A percentile compares a stretch with the other conserved stretches of the same genome.
Conservation (phyloP, 2,113 vertebrate genomes). For the Brachypteracias leptosomus region DNA sequence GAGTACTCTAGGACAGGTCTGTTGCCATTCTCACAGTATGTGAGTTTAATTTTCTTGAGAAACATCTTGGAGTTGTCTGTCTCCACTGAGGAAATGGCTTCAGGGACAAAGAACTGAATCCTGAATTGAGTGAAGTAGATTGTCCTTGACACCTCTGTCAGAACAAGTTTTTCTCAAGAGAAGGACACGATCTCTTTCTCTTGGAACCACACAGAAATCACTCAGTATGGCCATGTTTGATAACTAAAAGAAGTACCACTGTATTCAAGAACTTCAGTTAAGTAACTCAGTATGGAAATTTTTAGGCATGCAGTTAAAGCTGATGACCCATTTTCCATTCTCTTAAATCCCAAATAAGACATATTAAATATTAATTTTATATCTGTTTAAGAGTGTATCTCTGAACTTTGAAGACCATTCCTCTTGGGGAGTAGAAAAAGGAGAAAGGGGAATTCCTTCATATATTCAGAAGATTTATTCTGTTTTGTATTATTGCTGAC, state of each 20-base stretch:
- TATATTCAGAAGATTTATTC: background rate
- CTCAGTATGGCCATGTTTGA: background rate
- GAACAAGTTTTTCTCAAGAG: slow-evolving; percentile 37
- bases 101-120: slow-evolving; percentile 12
- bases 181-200: background rate
- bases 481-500: background rate
- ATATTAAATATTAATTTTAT: background rate
- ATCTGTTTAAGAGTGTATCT: background rate
- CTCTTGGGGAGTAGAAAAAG: background rate
- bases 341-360: background rate
- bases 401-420: background rate
- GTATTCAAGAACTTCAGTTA: background rate
- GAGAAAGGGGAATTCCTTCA: background rate
- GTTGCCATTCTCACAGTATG: background rate
- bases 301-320: background rate
- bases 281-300: background rate
- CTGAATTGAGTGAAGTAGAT: slow-evolving; percentile 43
- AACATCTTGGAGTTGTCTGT: slow-evolving; percentile 50
- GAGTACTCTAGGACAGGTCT: background rate
- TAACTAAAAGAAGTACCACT: background rate
- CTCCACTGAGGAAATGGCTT: background rate
- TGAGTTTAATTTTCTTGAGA: background rate
- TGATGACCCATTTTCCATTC: slow-evolving; percentile 19
- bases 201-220: background rate
- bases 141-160: slow-evolving; percentile 54